Base-by-base conservation (phyloP, 2,888 invertebrate genomes). In the Pteria penguin region DNA sequence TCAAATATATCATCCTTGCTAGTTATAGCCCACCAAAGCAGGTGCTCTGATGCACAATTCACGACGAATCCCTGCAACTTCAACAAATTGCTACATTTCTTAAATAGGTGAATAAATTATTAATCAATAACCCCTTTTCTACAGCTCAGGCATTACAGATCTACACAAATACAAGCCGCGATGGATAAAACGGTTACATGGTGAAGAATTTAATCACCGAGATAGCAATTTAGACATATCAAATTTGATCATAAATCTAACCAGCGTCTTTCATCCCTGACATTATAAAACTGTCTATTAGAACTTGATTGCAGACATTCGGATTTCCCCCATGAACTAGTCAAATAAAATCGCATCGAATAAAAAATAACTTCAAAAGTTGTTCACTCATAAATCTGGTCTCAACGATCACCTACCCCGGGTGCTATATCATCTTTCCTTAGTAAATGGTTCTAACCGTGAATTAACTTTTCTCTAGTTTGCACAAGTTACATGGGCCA, bases 291-390 rank as follows among this genome's bases (percentile, higher is more conserved):
- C 60, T 27, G 11, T 11, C 60, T 26, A 27, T 60, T 60, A 26
- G 60, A 60, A 60, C 22, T 29, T 29, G 29, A 60, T 60, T 27
- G 60, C 60, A 26, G 60, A 26, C 29, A 27, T 45, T 45, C 18
- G 45, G 18, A 18, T n/a, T 18, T 14, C 60, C 14, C 29, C 14
- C 8, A 4, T 60, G 22, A 27, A 60, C 22, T 60, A 60, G 26
- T 60, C 26, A 60, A 11, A 22, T 27, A 26, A 60, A 60, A 60
- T 60, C 29, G 27, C 14, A 29, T 29, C 22, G 27, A 26, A 60
- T 60, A 60, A 60, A 60, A 60, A 60, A 60, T 29, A 60, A n/a
- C 60, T 27, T 26, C 60, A 60, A 60, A 60, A 27, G 18, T 60
- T 60, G 14, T 14, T 60, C 27, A 27, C 14, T 14, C 60, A 60